These are phyloP conservation scores for Cynodonichthys magdalenae DNA, from an alignment of 2,797 vertebrate genomes.

Conservation along the genomic window DNA sequence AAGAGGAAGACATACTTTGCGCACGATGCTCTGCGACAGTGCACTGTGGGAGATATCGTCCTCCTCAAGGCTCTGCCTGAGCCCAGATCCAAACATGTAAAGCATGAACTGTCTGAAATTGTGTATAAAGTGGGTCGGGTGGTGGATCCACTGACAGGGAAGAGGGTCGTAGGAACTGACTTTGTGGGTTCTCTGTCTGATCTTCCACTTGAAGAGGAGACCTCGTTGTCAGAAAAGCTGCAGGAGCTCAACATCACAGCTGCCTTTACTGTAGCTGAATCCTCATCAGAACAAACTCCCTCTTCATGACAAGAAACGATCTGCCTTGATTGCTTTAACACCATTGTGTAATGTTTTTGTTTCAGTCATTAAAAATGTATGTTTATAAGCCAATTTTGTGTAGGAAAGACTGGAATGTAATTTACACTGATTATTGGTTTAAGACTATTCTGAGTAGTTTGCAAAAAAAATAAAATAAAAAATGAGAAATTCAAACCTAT, in stretches of 20 bases:
- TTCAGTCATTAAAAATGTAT: slow-evolving; percentile 27
- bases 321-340: slow-evolving; percentile 4
- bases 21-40: slow-evolving; percentile 89
- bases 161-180: slow-evolving; percentile 84
- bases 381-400: slow-evolving; percentile 9
- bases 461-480: slow-evolving; percentile 60
- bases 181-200: slow-evolving; percentile 85
- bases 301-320: slow-evolving; percentile 27
- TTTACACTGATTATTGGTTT: background rate
- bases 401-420: background rate
- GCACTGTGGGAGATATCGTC: slow-evolving; percentile 91
- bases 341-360: slow-evolving; percentile 25
- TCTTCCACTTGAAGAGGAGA: slow-evolving; percentile 59
- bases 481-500: background rate
- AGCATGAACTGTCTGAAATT: slow-evolving; percentile 93
- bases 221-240: slow-evolving; percentile 81
- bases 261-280: slow-evolving; percentile 42
- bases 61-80: slow-evolving; percentile 91
- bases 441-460: slow-evolving; percentile 31
- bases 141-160: slow-evolving; percentile 92
- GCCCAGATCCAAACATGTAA: slow-evolving; percentile 88
- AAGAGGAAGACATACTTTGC: slow-evolving; percentile 98
- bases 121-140: slow-evolving; percentile 93
- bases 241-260: slow-evolving; percentile 84
- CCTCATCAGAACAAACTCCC: slow-evolving; percentile 17